Evolutionary conservation across 2,888 invertebrate genomes (phyloP), one percentile per base, ranked within the genome.

Genomic region (Trimorus sp.): DNA sequence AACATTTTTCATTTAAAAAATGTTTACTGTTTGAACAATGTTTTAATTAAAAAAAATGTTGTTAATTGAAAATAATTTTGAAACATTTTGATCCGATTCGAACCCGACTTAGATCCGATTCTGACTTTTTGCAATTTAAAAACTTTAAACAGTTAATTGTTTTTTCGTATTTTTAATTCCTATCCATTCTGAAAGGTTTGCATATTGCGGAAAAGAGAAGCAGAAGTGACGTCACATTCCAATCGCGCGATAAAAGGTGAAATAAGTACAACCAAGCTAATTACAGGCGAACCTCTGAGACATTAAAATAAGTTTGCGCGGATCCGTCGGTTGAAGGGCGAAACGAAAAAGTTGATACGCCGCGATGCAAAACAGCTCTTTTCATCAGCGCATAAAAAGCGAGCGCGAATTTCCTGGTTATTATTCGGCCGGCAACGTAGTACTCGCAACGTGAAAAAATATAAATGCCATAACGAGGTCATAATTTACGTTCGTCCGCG

Each of bases 391-490:
- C 26, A 12, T 15, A 68, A 68, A 68, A 56, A 56, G 9, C 36
- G 12, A 69, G n/a, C 45, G 58, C 45, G 58, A 69, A 58, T 69
- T 69, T 69, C 69, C 69, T 69, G 69, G 58, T 58, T 69, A 69
- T 58, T 69, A 58, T 69, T 69, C 58, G 45, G 53, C 37, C 56
- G 8, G 69, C 38, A 49, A 58, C 58, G 48, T 48, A 69, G 48
- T 58, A 69, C 58, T 69, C 26, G 26, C 26, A 26, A 26, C 54
- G 15, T 66, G 15, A 69, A 58, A 58, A 68, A 69, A 45, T 62
- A 51, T 62, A 59, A 73, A 63, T 73, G 53, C 53, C 53, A 62
- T 62, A 71, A 71, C 53, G 53, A 71, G 62, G 38, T 60, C 42
- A 40, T 53, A 71, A 71, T 71, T 71, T 62, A 70, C 60, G 8